These are phyloP conservation scores for Daktulosphaira vitifoliae DNA, from an alignment of 1,140 invertebrate genomes.

Conservation along the genomic window DNA sequence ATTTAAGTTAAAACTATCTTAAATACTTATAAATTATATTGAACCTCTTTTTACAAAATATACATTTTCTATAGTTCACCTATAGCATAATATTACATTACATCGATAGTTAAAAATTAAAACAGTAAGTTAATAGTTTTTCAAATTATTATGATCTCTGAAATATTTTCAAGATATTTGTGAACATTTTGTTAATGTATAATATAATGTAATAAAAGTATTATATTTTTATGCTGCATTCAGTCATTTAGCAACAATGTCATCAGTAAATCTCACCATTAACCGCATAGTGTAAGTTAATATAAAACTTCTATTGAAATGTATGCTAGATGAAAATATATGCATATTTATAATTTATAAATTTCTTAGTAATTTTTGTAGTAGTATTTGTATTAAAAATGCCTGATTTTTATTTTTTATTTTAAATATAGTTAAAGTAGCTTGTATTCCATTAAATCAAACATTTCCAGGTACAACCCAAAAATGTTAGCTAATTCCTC, in stretches of 20 bases:
- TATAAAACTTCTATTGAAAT: neutral
- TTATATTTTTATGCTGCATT: constrained; percentile 40
- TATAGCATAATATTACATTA: too few species aligned
- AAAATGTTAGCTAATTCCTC: constrained; percentile 12
- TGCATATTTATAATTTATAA: neutral
- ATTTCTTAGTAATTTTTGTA: neutral
- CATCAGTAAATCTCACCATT: constrained; percentile 77
- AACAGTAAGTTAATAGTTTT: too few species aligned
- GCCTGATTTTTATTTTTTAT: neutral
- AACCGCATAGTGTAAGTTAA: constrained; percentile 80
- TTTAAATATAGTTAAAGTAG: constrained; percentile 5
- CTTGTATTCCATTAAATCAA: constrained; percentile 3
- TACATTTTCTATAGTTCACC: too few species aligned
- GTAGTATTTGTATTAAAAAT: neutral
- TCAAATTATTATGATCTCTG: too few species aligned
- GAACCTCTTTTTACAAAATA: too few species aligned
- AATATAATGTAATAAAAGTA: too few species aligned
- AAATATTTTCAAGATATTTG: too few species aligned
- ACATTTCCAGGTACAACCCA: constrained; percentile 28
- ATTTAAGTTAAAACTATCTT: too few species aligned
- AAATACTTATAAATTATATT: too few species aligned
- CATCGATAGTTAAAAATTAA: too few species aligned
- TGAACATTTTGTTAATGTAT: too few species aligned
- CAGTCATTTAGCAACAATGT: constrained; percentile 83
- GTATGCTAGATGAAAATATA: too few species aligned